Base-by-base conservation (phyloP, 92 coral and sea anemone species). In the Umimayanthus kanabou region DNA sequence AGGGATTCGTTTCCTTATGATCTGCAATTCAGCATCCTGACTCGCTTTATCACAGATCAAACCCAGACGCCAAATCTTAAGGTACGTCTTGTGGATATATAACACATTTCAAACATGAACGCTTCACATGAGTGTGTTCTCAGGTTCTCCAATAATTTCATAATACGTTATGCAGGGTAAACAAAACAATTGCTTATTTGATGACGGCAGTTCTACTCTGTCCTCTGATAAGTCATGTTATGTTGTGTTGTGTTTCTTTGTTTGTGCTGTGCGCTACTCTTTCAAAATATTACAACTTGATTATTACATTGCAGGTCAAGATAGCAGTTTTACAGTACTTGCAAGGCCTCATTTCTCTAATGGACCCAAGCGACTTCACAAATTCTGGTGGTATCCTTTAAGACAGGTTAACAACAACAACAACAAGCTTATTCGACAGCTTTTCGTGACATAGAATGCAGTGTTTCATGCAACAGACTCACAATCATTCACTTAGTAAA, bases 1-100 rank as follows among this genome's bases (percentile, higher is more conserved):
- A 97, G 99, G 89, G 99, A 95, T 85, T 95, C 99, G 37, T 97
- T 97, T 83, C 99, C 99, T 22, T 95, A 97, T 61, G 99, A 97
- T 85, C 88, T 95, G 40, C 99, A 97, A 88, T 95, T 97, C 79
- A 95, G 98, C 75, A 96, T 97, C 43, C 78, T 97, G 64, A 97
- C 98, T 49, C 88, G 99, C 53, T 97, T 97, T 73, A 95, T 97
- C 88, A 95, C 99, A 9, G 99, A 97, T 87, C 98, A 97, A 85
- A 97, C 98, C 5, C 99, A 97, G 85, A 95, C 98, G 10, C 98
- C 99, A 23, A 97, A 97, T 86, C 94, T 93, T 10, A 95, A 97
- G 99, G 99, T 97, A 90, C 53, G 86, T 20, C 20, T 13, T 53
- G 58, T 53, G 20, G 11, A 13, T 14, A 53, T 13, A 13, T 9